Conservation (phyloP, 2,888 invertebrate genomes). For the Willowsia nigromaculata region DNA sequence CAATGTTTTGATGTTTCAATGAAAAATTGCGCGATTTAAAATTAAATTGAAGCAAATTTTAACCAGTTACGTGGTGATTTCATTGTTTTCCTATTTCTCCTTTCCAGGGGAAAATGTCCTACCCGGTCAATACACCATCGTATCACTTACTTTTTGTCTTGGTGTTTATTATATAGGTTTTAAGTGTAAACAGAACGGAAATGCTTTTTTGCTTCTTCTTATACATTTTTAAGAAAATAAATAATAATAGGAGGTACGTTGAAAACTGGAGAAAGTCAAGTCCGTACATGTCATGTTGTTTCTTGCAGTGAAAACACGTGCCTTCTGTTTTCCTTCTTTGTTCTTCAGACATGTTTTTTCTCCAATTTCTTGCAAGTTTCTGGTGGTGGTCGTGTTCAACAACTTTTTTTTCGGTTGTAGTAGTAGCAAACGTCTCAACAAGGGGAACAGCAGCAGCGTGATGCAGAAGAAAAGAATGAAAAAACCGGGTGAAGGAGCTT, state of each 20-base stretch:
- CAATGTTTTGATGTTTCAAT: too few species aligned
- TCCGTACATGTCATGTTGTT: neutral
- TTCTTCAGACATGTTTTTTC: neutral
- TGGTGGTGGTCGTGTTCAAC: slow-evolving; percentile 52
- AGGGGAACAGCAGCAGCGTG: neutral
- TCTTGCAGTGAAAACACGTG: slow-evolving; percentile 15
- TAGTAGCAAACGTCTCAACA: slow-evolving; percentile 19
- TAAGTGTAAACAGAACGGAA: slow-evolving; percentile 34
- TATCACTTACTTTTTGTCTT: slow-evolving; percentile 1
- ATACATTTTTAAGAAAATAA: neutral
- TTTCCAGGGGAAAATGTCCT: too few species aligned
- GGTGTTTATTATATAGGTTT: neutral
- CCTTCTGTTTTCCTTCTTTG: neutral
- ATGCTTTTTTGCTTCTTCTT: neutral
- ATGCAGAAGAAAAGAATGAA: neutral
- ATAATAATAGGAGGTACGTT: neutral
- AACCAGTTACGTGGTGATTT: too few species aligned
- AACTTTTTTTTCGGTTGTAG: slow-evolving; percentile 39
- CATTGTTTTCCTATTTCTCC: too few species aligned
- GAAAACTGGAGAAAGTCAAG: neutral
- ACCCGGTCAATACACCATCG: too few species aligned
- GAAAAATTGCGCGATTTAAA: too few species aligned
- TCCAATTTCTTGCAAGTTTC: neutral
- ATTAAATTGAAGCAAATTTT: too few species aligned
- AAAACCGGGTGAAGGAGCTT: neutral